A percentile compares a stretch with the other conserved stretches of the same genome.
phyloP scores from a whole-genome alignment of 1,140 invertebrate species.

The Polypedilum vanderplanki region DNA sequence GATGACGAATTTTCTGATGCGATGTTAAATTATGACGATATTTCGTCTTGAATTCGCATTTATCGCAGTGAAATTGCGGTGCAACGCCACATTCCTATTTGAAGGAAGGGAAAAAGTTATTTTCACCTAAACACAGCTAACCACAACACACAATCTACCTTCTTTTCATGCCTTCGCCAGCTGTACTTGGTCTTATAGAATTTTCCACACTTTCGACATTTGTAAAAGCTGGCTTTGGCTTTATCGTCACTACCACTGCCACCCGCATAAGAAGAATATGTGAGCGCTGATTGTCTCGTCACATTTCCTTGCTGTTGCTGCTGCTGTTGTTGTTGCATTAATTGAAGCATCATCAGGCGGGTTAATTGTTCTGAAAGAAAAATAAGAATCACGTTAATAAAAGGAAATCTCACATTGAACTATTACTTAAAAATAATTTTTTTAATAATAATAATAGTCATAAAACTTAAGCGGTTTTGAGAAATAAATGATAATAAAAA shows the following conservation, averaged over 20 bases:
- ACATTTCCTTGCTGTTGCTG: constrained; percentile 1
- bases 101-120: background rate
- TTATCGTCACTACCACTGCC: background rate
- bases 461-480: constrained; percentile 2
- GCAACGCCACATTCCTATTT: constrained; percentile 50
- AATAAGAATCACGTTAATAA: constrained; percentile 5
- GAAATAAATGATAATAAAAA: background rate
- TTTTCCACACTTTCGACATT: constrained; percentile 45
- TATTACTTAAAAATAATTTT: background rate
- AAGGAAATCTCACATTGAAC: background rate
- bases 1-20: background rate
- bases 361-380: constrained; percentile 21
- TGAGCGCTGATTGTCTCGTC: background rate
- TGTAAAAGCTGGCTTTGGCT: constrained; percentile 16
- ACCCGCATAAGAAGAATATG: background rate
- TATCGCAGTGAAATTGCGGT: constrained; percentile 47
- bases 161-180: constrained; percentile 45
- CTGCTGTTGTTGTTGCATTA: constrained; percentile 16
- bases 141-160: constrained; percentile 32
- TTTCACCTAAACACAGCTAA: background rate
- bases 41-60: constrained; percentile 47
- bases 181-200: constrained; percentile 45
- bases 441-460: background rate
- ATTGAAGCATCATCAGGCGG: constrained; percentile 15
- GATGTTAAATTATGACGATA: constrained; percentile 44